Base-by-base conservation (phyloP, 2,797 vertebrate genomes). In the Gymnothorax reevesii region DNA sequence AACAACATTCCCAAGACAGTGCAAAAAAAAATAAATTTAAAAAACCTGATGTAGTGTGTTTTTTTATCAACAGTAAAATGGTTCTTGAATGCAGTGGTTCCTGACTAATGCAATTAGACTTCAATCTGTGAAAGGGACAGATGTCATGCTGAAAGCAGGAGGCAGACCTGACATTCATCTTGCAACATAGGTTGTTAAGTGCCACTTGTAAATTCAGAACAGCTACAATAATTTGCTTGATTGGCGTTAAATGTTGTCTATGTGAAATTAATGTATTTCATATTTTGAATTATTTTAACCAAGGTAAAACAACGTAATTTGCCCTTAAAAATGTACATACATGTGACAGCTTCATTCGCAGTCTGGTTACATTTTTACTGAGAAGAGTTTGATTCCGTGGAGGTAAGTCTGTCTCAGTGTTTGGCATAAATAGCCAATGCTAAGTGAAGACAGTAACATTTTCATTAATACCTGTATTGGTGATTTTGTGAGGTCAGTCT, bases 61-160 rank as follows among this genome's bases (percentile, higher is more conserved):
- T 73, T 73, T 13, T 73, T 33, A 33, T 73, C 75, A 79, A 20
- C 75, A 52, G 7, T 22, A 20, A 52, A 52, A 52, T 20, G 3
- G 15, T 79, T 12, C 10, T 52, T 79, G 75, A 79, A 54, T 20
- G 1, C 71, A 73, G 71, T 8, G 71, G 33, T 73, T 42, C 71
- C 71, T 73, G 27, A 73, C 42, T 8, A 79, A 79, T 33, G 33
- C 75, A 79, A 79, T 52, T 79, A 79, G 42, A 52, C 75, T 52
- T 20, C 42, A 79, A 52, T 33, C 71, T 52, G 42, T 77, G 15
- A 49, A 33, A 52, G 17, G 42, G 13, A 79, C 33, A 7, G 42
- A 17, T 77, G 42, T 42, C 20, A 17, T 33, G 52, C 3, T 13
- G 71, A 73, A 42, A 73, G 12, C 8, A 42, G 27, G 15, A 54